Base-by-base conservation (phyloP, 2,113 vertebrate genomes). In the Ageneiosus marmoratus region DNA sequence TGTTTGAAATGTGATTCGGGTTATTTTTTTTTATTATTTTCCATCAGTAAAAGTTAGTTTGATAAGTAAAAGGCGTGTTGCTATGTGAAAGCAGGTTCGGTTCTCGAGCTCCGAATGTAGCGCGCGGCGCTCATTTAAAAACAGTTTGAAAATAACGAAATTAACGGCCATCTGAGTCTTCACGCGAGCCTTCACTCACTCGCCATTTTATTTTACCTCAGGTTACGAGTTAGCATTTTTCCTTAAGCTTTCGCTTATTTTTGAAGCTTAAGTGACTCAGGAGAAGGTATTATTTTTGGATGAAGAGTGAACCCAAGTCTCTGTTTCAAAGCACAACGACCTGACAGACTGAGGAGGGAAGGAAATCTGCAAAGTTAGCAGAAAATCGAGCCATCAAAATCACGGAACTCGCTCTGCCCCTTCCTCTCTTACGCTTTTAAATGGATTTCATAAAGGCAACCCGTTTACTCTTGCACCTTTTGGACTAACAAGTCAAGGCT, bases 351-450 rank as follows among this genome's bases (percentile, higher is more conserved):
- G 37, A 69, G 41, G 37, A 44, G 67, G 41, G 44, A 80, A 60
- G 46, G 46, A 90, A 92, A 90, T 87, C 87, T 92, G 92, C 91
- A 90, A 87, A 90, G 5, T 89, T 91, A 89, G 90, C 92, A 93
- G 87, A 92, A 93, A 92, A 88, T 89, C 87, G 77, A 80, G 79
- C 85, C 82, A 63, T 89, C 81, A 86, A 7, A 50, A 56, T 90
- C 88, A 91, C 91, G 91, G 90, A 93, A 92, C 90, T 87, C 85
- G 83, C 75, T 51, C 82, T 55, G 27, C 86, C 81, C 79, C 82
- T 86, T 67, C 80, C 86, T 87, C 37, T 77, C 81, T 74, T 77
- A 73, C 86, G 27, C 48, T 77, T 62, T 60, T 85, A 74, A 77
- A 93, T 93, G 91, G 91, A 90, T 92, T 92, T 91, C 80, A 90